These are phyloP conservation scores for Hypomecis atomaria DNA, from an alignment of 2,888 invertebrate species.

Conservation along the genomic window DNA sequence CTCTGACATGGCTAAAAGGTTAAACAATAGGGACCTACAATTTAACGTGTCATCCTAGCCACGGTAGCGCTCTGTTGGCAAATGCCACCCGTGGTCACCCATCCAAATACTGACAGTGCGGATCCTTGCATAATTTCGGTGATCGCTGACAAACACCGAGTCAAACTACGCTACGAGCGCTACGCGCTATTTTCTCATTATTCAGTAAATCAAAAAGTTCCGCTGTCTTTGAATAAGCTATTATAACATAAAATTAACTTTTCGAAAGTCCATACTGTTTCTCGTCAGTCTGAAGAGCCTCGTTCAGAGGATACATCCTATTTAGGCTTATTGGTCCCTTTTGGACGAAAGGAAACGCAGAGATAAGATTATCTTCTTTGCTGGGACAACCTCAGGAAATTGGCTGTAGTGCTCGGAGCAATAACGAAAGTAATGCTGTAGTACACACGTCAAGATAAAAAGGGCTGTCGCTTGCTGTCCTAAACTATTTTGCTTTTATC, in stretches of 20 bases:
- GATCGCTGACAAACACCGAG: too few relatives aligned
- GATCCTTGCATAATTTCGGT: too few relatives aligned
- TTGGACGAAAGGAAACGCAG: slow-evolving; percentile 27
- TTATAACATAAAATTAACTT: background rate
- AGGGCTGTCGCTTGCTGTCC: background rate
- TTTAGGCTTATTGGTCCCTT: slow-evolving; percentile 35
- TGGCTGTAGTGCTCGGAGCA: slow-evolving; percentile 17
- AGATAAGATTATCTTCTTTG: slow-evolving; percentile 30
- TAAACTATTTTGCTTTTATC: slow-evolving; percentile 1
- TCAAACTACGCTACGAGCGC: too few relatives aligned
- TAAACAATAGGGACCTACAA: too few relatives aligned
- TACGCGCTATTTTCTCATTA: too few relatives aligned
- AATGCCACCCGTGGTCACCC: too few relatives aligned
- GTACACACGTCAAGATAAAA: slow-evolving; percentile 11
- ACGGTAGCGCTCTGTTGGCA: too few relatives aligned
- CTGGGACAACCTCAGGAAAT: slow-evolving; percentile 26
- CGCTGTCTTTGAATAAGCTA: too few relatives aligned
- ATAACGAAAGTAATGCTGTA: slow-evolving; percentile 9
- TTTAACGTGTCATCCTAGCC: too few relatives aligned
- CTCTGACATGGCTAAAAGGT: too few relatives aligned
- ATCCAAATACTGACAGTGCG: too few relatives aligned
- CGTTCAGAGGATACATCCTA: slow-evolving; percentile 29
- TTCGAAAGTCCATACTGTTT: slow-evolving; percentile 16
- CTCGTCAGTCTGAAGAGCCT: slow-evolving; percentile 12
- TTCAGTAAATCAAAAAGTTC: too few relatives aligned